Evolutionary conservation across 2,113 vertebrate species (phyloP).

Genomic region (Tragulus kanchil): DNA sequence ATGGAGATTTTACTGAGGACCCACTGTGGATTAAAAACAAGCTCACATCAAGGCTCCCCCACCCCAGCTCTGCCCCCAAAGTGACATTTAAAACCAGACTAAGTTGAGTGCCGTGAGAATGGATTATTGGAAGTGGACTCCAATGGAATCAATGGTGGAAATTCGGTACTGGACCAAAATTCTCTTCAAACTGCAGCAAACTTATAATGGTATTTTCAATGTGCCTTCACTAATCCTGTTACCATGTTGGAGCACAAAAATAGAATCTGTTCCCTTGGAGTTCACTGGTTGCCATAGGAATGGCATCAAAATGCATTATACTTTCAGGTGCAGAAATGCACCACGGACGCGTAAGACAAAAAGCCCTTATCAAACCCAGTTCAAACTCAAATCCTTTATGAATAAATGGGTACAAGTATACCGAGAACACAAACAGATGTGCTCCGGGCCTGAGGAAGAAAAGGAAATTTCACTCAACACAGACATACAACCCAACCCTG

Average conservation of each 20-base stretch:
- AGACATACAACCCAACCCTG: background rate
- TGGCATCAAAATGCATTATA: slow-evolving; percentile 69
- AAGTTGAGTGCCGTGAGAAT: background rate
- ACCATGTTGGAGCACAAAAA: slow-evolving; percentile 72
- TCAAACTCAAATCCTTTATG: slow-evolving; percentile 19
- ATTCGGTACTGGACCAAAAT: background rate
- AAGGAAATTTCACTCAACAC: background rate
- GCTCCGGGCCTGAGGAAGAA: background rate
- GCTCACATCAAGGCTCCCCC: background rate
- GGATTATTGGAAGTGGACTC: slow-evolving; percentile 10
- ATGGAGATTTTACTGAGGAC: background rate
- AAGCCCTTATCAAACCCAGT: background rate
- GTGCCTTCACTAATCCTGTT: slow-evolving; percentile 67
- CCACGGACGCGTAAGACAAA: slow-evolving; percentile 19
- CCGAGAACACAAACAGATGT: background rate
- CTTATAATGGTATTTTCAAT: slow-evolving; percentile 48
- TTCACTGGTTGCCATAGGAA: slow-evolving; percentile 77
- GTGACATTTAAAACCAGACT: slow-evolving; percentile 15
- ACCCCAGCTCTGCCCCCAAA: background rate
- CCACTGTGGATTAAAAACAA: background rate
- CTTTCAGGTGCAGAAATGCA: slow-evolving; percentile 72
- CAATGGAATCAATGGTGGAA: slow-evolving; percentile 9
- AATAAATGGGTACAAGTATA: background rate
- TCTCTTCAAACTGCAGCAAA: slow-evolving; percentile 58
- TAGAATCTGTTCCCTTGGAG: slow-evolving; percentile 70